A percentile compares a stretch with the other conserved stretches of the same genome.
Evolutionary conservation across 2,113 vertebrate genomes (phyloP).

Genomic region (Charina bottae): DNA sequence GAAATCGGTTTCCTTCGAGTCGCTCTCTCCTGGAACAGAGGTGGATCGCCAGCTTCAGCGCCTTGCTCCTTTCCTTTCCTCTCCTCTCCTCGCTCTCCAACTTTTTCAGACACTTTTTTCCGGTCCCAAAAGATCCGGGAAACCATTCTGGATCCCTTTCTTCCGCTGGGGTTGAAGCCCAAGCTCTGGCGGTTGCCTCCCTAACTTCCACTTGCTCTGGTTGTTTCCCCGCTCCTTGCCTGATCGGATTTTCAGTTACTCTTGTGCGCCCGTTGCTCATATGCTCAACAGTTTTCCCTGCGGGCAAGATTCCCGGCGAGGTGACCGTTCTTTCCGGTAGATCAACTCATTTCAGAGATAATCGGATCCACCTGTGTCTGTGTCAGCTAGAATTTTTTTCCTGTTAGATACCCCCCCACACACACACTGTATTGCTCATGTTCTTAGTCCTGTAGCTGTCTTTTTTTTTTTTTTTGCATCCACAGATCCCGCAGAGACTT

Average conservation of each 20-base stretch:
- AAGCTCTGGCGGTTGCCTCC: background rate
- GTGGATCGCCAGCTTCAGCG: background rate
- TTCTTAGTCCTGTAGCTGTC: background rate
- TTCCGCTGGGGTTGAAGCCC: background rate
- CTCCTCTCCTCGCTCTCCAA: background rate
- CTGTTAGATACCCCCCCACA: background rate
- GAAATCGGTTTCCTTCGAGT: background rate
- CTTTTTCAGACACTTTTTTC: background rate
- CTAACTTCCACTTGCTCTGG: background rate
- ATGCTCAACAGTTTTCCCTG: background rate
- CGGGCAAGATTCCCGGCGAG: background rate
- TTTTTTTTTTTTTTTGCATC: background rate
- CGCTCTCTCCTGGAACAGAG: background rate
- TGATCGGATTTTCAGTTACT: background rate
- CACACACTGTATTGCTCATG: background rate
- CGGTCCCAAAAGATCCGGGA: background rate
- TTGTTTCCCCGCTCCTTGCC: background rate
- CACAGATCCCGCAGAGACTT: background rate
- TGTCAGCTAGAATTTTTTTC: too few species aligned
- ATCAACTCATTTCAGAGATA: background rate
- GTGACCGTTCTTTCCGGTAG: background rate
- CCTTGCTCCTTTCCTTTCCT: background rate
- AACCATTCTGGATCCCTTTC: background rate
- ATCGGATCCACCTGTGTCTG: background rate
- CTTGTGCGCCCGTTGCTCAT: conserved; percentile 4